These are phyloP conservation scores for Ormyrus pomaceus DNA, from an alignment of 2,888 invertebrate species.

Conservation along the genomic window DNA sequence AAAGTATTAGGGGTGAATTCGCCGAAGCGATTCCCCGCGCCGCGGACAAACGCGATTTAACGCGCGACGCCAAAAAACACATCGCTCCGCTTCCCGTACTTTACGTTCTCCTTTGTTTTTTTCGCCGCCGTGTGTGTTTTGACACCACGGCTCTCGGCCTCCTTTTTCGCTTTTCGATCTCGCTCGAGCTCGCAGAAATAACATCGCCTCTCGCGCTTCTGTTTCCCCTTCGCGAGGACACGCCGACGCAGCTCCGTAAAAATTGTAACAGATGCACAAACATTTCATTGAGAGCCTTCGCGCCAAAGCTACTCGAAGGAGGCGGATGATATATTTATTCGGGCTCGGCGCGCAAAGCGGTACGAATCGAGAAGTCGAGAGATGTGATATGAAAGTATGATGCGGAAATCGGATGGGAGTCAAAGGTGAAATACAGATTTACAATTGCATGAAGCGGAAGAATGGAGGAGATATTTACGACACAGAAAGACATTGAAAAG, in stretches of 20 bases:
- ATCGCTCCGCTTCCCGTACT: neutral
- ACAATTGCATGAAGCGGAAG: neutral
- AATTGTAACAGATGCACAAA: slow-evolving; percentile 30
- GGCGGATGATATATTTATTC: too few relatives aligned
- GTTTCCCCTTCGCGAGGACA: neutral
- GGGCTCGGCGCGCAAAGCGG: too few relatives aligned
- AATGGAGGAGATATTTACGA: neutral
- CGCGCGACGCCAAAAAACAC: neutral
- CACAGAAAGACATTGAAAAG: neutral
- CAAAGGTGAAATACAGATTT: too few relatives aligned
- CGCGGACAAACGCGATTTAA: too few relatives aligned
- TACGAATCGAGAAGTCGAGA: too few relatives aligned
- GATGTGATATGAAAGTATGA: too few relatives aligned
- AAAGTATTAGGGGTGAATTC: too few relatives aligned
- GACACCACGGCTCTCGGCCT: neutral
- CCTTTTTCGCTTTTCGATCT: slow-evolving; percentile 8
- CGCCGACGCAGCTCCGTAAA: neutral
- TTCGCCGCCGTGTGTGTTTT: neutral
- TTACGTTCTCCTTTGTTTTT: neutral
- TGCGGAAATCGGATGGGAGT: too few relatives aligned
- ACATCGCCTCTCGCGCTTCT: neutral
- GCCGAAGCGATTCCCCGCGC: too few relatives aligned
- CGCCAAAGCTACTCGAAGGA: too few relatives aligned
- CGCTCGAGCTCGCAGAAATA: neutral
- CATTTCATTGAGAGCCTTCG: neutral